These are phyloP conservation scores for Amblyornis subalaris DNA, from an alignment of 2,113 vertebrate genomes.

Conservation along the genomic window DNA sequence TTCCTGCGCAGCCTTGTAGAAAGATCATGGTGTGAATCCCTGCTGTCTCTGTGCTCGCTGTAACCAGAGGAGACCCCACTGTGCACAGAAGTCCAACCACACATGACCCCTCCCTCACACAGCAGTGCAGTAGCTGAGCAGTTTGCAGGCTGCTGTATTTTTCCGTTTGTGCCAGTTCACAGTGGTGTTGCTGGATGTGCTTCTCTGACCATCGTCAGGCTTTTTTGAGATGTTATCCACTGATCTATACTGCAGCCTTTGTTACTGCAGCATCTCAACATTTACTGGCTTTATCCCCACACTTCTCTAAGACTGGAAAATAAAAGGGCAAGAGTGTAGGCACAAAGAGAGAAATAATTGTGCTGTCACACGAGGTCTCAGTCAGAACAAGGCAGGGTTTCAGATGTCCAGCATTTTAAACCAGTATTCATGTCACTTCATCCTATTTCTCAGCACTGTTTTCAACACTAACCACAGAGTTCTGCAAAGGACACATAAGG, in stretches of 20 bases:
- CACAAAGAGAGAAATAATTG: background rate
- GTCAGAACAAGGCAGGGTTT: background rate
- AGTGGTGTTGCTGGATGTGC: background rate
- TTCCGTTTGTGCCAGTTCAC: background rate
- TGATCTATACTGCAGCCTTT: background rate
- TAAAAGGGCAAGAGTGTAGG: background rate
- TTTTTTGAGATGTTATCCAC: background rate
- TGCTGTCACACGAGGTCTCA: background rate
- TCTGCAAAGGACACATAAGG: background rate
- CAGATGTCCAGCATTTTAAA: background rate
- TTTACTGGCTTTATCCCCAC: background rate
- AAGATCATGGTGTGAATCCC: background rate
- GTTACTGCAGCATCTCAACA: background rate
- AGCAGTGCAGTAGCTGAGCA: background rate
- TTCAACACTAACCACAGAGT: background rate
- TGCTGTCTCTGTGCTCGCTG: background rate
- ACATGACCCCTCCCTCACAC: background rate
- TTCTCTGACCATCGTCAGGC: rapidly evolving
- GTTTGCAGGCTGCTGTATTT: background rate
- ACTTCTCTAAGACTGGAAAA: background rate
- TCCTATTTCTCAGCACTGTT: background rate
- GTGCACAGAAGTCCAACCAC: background rate
- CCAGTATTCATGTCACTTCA: background rate
- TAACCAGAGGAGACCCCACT: background rate
- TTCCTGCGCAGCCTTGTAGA: background rate